Evolutionary conservation across 2,113 vertebrate species (phyloP).

Genomic region (Dasyurus viverrinus): DNA sequence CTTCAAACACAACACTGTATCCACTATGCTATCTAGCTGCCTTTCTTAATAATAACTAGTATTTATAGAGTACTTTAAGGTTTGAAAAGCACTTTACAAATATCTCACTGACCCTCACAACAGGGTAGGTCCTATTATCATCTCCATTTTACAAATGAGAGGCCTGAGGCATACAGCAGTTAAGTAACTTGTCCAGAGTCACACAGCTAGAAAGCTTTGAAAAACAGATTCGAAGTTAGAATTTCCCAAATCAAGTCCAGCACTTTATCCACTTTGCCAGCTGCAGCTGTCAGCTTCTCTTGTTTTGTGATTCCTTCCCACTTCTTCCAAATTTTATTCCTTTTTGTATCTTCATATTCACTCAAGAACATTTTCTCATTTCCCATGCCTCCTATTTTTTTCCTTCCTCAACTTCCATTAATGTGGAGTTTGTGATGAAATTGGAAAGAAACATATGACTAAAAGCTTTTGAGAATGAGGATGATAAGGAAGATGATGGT

Average conservation of each 20-base stretch:
- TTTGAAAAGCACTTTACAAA: not conserved
- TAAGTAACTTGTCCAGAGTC: not conserved
- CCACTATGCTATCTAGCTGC: not conserved
- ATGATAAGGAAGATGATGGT: not conserved
- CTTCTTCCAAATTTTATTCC: not conserved
- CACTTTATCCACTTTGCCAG: not conserved
- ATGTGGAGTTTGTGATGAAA: not conserved
- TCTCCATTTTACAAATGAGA: not conserved
- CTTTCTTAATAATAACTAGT: not conserved
- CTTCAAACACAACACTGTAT: not conserved
- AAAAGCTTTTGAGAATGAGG: not conserved
- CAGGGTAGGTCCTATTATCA: not conserved
- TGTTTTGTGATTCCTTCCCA: not conserved
- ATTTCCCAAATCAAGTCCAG: not conserved
- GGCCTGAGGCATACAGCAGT: not conserved
- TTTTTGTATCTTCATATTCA: not conserved
- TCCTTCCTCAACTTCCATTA: not conserved
- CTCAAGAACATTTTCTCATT: not conserved
- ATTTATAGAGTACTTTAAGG: not conserved
- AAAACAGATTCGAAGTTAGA: not conserved
- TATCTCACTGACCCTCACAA: not conserved
- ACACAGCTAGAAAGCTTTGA: not conserved
- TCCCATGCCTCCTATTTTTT: not conserved
- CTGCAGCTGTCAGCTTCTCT: not conserved
- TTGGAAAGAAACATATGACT: not conserved